These are phyloP conservation scores for Chionodraco myersi DNA, from an alignment of 2,113 vertebrate genomes.

Conservation along the genomic window DNA sequence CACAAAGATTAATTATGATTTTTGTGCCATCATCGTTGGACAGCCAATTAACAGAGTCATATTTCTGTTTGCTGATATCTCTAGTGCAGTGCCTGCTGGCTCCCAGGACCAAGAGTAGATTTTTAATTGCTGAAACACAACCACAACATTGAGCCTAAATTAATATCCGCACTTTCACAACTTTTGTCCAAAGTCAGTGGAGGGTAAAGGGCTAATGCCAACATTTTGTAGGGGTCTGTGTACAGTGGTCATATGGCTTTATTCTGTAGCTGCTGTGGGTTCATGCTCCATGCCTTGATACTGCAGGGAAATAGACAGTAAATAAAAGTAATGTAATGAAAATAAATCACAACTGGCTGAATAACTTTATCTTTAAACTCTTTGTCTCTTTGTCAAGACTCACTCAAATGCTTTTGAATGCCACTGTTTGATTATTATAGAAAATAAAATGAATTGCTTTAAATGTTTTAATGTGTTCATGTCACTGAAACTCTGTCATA, in stretches of 20 bases:
- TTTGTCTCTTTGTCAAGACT: no score
- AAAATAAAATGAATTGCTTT: no score
- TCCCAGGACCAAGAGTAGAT: conserved; percentile 36
- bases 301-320: not conserved
- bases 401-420: no score
- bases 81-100: conserved; percentile 26
- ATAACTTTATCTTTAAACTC: no score
- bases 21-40: conserved; percentile 44
- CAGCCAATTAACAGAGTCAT: conserved; percentile 62
- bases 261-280: conserved; percentile 6
- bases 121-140: conserved; percentile 66
- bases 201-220: conserved; percentile 47
- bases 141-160: conserved; percentile 44
- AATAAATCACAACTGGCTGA: not conserved
- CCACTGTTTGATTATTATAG: no score
- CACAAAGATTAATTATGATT: conserved; percentile 40
- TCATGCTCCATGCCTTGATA: not conserved
- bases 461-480: no score
- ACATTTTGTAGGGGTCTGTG: conserved; percentile 10
- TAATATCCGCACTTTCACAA: conserved; percentile 52
- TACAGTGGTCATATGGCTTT: not conserved
- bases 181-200: conserved; percentile 43
- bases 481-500: no score
- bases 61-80: conserved; percentile 41
- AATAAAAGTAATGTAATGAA: no score